A percentile compares a stretch with the other conserved stretches of the same genome.
phyloP scores from a whole-genome alignment of 2,888 invertebrate species.

The Amphipyra berbera region DNA sequence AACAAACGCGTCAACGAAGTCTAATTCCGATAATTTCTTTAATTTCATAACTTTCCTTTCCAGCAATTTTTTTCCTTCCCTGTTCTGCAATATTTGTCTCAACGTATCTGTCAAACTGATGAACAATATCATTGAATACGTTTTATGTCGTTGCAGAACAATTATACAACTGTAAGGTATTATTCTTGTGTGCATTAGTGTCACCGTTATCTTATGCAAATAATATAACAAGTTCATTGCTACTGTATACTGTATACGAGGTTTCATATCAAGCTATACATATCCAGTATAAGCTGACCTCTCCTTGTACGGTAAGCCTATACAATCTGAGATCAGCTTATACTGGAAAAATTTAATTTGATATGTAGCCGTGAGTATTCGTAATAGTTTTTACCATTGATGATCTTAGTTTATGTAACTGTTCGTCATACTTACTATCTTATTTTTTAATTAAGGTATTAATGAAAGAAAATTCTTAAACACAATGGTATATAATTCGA shows the following conservation, averaged over 20 bases:
- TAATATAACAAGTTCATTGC: slow-evolving; percentile 23
- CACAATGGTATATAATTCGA: too few relatives aligned
- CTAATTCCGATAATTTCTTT: not conserved
- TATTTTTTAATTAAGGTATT: too few relatives aligned
- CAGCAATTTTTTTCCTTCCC: not conserved
- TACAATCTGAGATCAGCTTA: too few relatives aligned
- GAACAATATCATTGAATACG: slow-evolving; percentile 19
- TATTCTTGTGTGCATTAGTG: slow-evolving; percentile 20
- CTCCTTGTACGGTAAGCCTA: too few relatives aligned
- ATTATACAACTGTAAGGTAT: slow-evolving; percentile 29
- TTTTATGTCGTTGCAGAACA: slow-evolving; percentile 20
- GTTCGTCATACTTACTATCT: too few relatives aligned
- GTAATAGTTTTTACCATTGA: not conserved
- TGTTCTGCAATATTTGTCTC: slow-evolving; percentile 2
- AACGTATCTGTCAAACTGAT: slow-evolving; percentile 9
- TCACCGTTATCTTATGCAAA: slow-evolving; percentile 35
- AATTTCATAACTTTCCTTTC: not conserved
- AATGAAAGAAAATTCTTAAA: too few relatives aligned
- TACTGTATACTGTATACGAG: slow-evolving; percentile 11
- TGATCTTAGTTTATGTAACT: too few relatives aligned
- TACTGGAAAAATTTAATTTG: too few relatives aligned
- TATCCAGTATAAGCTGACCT: too few relatives aligned
- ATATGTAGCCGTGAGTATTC: too few relatives aligned
- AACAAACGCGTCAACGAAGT: not conserved
- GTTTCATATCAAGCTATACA: too few relatives aligned